Conservation (phyloP, 1,140 invertebrate genomes). For the Cydia splendana region DNA sequence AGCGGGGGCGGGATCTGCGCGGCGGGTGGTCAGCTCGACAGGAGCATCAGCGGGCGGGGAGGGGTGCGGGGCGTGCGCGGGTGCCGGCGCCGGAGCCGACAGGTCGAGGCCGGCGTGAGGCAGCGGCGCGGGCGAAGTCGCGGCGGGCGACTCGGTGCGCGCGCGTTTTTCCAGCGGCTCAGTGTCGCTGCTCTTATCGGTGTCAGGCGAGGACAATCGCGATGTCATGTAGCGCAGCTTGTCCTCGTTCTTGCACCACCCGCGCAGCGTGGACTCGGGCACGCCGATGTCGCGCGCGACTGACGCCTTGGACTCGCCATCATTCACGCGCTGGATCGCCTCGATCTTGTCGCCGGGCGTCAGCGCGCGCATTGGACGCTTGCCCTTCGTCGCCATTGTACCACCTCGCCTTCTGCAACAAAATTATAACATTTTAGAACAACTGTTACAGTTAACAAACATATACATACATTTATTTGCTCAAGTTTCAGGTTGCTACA, state of each 20-base stretch:
- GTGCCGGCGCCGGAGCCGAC: slow-evolving; percentile 43
- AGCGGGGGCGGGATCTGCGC: slow-evolving; percentile 57
- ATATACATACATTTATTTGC: slow-evolving; percentile 36
- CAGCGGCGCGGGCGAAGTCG: slow-evolving; percentile 52
- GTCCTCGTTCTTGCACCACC: slow-evolving; percentile 92
- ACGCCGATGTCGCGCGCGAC: slow-evolving; percentile 90
- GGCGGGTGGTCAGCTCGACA: slow-evolving; percentile 71
- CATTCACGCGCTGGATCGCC: slow-evolving; percentile 88
- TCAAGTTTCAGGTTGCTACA: background rate
- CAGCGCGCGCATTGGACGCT: slow-evolving; percentile 85
- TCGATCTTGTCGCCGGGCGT: slow-evolving; percentile 88
- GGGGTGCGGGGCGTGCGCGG: slow-evolving; percentile 46
- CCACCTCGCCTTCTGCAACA: slow-evolving; percentile 62
- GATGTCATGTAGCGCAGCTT: slow-evolving; percentile 87
- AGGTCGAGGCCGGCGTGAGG: slow-evolving; percentile 54
- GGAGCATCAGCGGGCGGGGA: slow-evolving; percentile 52
- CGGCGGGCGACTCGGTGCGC: slow-evolving; percentile 71
- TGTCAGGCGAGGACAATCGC: slow-evolving; percentile 83
- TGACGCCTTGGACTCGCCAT: slow-evolving; percentile 90
- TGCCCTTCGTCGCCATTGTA: slow-evolving; percentile 81
- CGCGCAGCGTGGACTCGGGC: slow-evolving; percentile 89
- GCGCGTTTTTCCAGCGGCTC: slow-evolving; percentile 80
- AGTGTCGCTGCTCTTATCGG: slow-evolving; percentile 79
- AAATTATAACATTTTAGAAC: background rate
- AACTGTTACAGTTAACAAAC: slow-evolving; percentile 41